These are phyloP conservation scores for Poecile montanus DNA, from an alignment of 2,797 vertebrate species.

Conservation along the genomic window DNA sequence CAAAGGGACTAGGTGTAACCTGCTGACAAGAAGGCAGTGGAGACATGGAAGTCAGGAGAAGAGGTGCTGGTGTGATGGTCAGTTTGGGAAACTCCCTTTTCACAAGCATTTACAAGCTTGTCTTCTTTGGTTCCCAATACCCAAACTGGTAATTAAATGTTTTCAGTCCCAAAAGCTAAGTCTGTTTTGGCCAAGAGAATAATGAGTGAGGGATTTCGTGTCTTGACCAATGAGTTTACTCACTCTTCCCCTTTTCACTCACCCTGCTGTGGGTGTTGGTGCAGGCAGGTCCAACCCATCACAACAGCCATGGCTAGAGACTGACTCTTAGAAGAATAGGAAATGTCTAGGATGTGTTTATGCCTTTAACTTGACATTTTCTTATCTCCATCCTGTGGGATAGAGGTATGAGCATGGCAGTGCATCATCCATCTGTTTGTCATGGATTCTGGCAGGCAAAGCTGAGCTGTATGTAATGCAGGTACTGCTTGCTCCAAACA, in stretches of 20 bases:
- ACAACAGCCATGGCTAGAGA: not conserved
- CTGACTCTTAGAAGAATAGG: not conserved
- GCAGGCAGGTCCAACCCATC: not conserved
- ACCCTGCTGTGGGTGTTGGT: not conserved
- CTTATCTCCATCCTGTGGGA: not conserved
- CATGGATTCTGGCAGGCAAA: not conserved
- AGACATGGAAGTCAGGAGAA: not conserved
- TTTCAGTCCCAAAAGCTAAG: not conserved
- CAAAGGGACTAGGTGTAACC: rapidly evolving
- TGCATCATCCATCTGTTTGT: not conserved
- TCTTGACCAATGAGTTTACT: not conserved
- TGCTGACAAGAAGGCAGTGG: not conserved
- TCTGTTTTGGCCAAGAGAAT: not conserved
- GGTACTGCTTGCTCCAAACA: not conserved
- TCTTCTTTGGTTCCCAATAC: not conserved
- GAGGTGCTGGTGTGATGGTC: not conserved
- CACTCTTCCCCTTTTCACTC: not conserved
- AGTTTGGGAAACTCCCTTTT: not conserved
- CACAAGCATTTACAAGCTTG: not conserved
- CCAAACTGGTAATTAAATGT: not conserved
- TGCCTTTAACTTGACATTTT: rapidly evolving
- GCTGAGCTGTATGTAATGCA: not conserved
- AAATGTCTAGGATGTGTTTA: not conserved
- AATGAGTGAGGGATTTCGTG: not conserved
- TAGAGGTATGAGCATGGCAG: not conserved